Percentiles rank a stretch among this genome's conserved stretches.
Conservation (phyloP, 2,113 vertebrate genomes). For the Leucosticte australis region DNA sequence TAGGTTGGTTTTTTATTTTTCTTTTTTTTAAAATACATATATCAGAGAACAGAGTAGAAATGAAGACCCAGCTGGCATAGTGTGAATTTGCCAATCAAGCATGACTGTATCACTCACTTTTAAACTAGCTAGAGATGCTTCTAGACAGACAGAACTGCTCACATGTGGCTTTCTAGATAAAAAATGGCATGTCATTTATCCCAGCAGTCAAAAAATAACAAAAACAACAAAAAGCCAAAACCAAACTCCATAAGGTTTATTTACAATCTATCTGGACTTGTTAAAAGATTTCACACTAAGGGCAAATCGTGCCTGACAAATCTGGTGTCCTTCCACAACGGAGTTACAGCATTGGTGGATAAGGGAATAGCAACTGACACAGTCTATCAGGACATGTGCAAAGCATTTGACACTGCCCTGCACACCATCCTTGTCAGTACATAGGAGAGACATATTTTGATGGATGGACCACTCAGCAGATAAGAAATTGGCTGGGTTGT, state of each 20-base stretch:
- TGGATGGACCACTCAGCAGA: not conserved
- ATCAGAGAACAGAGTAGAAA: constrained; percentile 39
- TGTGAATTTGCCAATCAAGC: constrained; percentile 50
- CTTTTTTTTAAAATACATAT: not conserved
- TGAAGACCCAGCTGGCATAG: constrained; percentile 39
- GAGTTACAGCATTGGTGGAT: not conserved
- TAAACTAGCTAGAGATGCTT: constrained; percentile 9
- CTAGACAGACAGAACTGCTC: constrained; percentile 1
- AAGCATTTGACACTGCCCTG: not conserved
- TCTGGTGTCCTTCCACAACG: not conserved
- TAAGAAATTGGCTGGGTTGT: not conserved
- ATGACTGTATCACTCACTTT: constrained; percentile 15
- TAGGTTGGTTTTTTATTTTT: not conserved
- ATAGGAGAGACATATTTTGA: not conserved
- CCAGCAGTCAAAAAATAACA: not conserved
- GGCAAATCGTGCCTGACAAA: not conserved
- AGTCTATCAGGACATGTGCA: not conserved
- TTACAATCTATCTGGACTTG: not conserved
- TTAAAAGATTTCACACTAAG: not conserved
- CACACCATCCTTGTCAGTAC: not conserved
- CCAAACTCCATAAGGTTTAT: not conserved
- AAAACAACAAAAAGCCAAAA: not conserved
- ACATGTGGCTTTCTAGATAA: not conserved
- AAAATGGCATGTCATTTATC: not conserved
- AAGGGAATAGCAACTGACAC: not conserved